Base-by-base conservation (phyloP, 2,113 vertebrate genomes). In the Pyrgilauda ruficollis region DNA sequence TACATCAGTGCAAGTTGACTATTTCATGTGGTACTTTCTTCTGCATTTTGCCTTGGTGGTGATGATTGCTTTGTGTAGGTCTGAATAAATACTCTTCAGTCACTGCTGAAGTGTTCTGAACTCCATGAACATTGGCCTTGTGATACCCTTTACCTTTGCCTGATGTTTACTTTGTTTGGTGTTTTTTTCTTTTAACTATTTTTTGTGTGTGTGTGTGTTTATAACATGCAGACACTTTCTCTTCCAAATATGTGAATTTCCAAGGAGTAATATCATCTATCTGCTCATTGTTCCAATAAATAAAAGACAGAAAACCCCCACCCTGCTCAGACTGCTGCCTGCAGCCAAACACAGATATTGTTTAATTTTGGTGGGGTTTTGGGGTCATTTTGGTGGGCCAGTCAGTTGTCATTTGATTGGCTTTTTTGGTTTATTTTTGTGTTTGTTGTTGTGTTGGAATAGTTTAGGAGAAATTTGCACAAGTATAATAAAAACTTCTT, bases 161-260 rank as follows among this genome's bases (percentile, higher is more conserved):
- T 56, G 15, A 41, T 37, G 30, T 33, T 75, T 84, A 20, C 7
- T n/a, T 33, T n/a, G 26, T 12, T 44, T 33, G 21, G 1, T 10
- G n/a, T 47, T 37, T 30, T 41, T 41, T 43, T 7, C 0, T 46
- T 47, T 41, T 23, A 6, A 1, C 2, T 23, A 3, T 35, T n/a
- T n/a, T 4, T 41, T 49, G 39, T 41, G 39, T 41, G 39, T 39
- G 39, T 39, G 39, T 41, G 2, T 31, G 0, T 24, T 67, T 86
- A 6, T 19, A 30, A 47, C 11, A 37, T 79, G 35, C 10, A 70
- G n/a, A 52, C 15, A 39, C 4, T n/a, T 90, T 74, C 6, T 78
- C 26, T 43, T 87, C 35, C 56, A 85, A n/a, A 75, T 27, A 76
- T 9, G 18, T 2, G 7, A 52, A 68, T 69, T 77, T 88, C 50